phyloP scores from a whole-genome alignment of 2,888 invertebrate genomes.

The Drosophila heteroneura region DNA sequence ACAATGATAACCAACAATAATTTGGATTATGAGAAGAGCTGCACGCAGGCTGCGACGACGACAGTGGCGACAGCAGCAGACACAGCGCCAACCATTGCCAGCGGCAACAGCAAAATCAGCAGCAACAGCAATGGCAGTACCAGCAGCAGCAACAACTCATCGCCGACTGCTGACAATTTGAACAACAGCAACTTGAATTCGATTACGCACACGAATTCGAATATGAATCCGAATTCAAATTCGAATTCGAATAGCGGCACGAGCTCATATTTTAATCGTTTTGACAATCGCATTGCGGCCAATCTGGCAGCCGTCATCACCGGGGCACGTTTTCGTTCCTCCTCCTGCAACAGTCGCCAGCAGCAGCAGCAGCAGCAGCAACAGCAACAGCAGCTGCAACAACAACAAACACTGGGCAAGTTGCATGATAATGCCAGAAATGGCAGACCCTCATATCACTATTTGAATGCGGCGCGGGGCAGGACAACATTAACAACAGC shows the following conservation, averaged over 20 bases:
- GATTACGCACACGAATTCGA: slow-evolving; percentile 52
- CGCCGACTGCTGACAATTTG: slow-evolving; percentile 66
- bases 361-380: slow-evolving; percentile 33
- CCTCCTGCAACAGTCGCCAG: slow-evolving; percentile 72
- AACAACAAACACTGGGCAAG: slow-evolving; percentile 12
- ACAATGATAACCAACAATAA: slow-evolving; percentile 85
- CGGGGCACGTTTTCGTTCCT: slow-evolving; percentile 79
- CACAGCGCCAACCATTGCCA: slow-evolving; percentile 16
- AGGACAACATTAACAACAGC: slow-evolving; percentile 32
- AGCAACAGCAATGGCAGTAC: slow-evolving; percentile 46
- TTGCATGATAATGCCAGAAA: slow-evolving; percentile 34
- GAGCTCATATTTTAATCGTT: slow-evolving; percentile 82
- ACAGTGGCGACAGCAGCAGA: slow-evolving; percentile 39
- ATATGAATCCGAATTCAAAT: slow-evolving; percentile 61
- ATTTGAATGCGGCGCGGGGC: slow-evolving; percentile 35
- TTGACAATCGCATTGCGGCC: slow-evolving; percentile 82
- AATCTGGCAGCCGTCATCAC: slow-evolving; percentile 80
- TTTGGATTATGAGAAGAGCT: slow-evolving; percentile 83
- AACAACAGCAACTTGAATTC: slow-evolving; percentile 68
- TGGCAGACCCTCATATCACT: slow-evolving; percentile 38
- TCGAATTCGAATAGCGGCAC: slow-evolving; percentile 41
- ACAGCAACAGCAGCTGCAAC: slow-evolving; percentile 17
- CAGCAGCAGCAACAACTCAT: slow-evolving; percentile 72
- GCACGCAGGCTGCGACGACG: slow-evolving; percentile 41
- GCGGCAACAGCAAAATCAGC: slow-evolving; percentile 28